phyloP scores from a whole-genome alignment of 2,797 vertebrate genomes.

The Halcyon leucocephala region DNA sequence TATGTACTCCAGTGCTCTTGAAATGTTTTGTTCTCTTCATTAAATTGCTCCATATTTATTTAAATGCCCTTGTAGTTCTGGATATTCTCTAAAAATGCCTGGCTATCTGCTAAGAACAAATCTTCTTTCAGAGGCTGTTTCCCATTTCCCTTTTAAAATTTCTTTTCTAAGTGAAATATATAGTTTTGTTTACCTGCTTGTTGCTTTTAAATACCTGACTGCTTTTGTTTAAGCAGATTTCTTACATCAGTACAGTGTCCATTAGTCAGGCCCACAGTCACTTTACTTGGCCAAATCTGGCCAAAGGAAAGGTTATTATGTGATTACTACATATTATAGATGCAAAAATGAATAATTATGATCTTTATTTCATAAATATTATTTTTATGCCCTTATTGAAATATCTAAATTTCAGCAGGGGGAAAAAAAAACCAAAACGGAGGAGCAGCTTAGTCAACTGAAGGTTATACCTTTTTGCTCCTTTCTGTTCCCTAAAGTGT shows the following conservation, averaged over 20 bases:
- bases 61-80: slow-evolving; percentile 4
- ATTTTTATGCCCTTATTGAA: neutral
- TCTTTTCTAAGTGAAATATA: neutral
- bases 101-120: neutral
- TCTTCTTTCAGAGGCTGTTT: neutral
- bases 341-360: neutral
- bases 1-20: neutral
- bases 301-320: neutral
- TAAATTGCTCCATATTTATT: slow-evolving; percentile 44
- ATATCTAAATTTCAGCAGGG: neutral
- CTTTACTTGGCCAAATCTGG: neutral
- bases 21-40: slow-evolving; percentile 45
- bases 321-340: neutral
- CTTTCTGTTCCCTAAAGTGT: neutral
- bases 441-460: neutral
- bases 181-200: neutral
- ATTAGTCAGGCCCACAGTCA: neutral
- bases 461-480: neutral
- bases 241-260: neutral
- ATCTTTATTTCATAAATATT: neutral
- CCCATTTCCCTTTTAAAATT: neutral
- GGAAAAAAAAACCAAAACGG: neutral
- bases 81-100: neutral
- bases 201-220: neutral
- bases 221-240: neutral